phyloP scores from a whole-genome alignment of 2,113 vertebrate species.

The Elephantulus edwardii region DNA sequence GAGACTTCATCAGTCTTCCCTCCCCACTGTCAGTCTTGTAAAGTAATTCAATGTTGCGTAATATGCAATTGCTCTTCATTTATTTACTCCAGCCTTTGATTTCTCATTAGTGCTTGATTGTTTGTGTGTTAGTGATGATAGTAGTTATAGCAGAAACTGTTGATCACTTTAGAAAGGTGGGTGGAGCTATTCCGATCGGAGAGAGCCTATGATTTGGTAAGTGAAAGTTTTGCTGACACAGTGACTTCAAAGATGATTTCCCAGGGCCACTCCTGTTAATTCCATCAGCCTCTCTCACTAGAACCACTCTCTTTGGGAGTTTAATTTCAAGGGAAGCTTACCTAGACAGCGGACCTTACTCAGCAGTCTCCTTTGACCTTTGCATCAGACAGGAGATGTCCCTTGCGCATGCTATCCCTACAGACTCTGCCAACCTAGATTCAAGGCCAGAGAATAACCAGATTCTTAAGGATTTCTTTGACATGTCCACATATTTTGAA shows the following conservation, averaged over 20 bases:
- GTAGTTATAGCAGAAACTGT: background rate
- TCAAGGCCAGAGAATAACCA: background rate
- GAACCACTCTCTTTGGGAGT: background rate
- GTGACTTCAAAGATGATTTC: background rate
- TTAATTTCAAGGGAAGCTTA: background rate
- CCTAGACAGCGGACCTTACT: no score
- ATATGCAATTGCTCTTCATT: conserved; percentile 61
- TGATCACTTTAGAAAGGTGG: background rate
- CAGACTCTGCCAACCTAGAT: background rate
- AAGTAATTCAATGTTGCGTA: conserved; percentile 68
- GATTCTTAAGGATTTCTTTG: background rate
- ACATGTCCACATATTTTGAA: background rate
- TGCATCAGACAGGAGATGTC: background rate
- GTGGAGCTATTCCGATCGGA: background rate
- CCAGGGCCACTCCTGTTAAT: background rate
- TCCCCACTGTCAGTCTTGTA: conserved; percentile 46
- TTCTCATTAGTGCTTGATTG: conserved; percentile 65
- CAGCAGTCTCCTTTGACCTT: background rate
- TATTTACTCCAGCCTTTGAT: conserved; percentile 42
- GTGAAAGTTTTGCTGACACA: background rate
- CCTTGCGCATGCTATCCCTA: background rate
- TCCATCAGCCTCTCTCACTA: background rate
- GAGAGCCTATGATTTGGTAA: background rate
- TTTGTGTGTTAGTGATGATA: conserved; percentile 53
- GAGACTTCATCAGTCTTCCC: conserved; percentile 65